Conservation (phyloP, 1,140 invertebrate genomes). For the Drosophila takahashii region DNA sequence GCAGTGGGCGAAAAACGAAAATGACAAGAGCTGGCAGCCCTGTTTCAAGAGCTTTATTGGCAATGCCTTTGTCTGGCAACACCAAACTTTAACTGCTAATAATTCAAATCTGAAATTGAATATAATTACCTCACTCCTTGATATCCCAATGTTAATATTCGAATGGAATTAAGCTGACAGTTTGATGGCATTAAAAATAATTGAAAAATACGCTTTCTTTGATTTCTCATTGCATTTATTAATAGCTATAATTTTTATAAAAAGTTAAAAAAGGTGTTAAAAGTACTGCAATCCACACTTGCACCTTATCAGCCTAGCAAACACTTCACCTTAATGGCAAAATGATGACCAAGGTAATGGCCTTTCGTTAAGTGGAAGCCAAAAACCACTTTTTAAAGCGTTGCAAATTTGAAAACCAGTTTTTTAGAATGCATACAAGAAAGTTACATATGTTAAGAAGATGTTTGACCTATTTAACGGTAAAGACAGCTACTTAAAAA, state of each 20-base stretch:
- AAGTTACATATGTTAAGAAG: conserved; percentile 2
- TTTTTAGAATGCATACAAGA: background rate
- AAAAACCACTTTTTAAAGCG: background rate
- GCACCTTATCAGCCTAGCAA: conserved; percentile 20
- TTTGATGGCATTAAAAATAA: background rate
- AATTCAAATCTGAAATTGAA: background rate
- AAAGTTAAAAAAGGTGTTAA: background rate
- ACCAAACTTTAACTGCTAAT: background rate
- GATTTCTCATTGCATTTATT: background rate
- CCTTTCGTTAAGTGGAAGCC: conserved; percentile 20
- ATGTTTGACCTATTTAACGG: conserved; percentile 20
- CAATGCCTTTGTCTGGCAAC: background rate
- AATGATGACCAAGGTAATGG: conserved; percentile 19
- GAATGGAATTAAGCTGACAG: background rate
- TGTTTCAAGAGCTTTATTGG: background rate
- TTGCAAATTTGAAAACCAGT: conserved; percentile 12
- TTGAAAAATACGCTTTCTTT: no score
- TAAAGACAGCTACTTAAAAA: conserved; percentile 16
- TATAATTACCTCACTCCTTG: no score
- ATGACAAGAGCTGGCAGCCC: conserved; percentile 4
- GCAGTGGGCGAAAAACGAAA: background rate
- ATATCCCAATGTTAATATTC: no score
- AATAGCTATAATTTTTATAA: background rate
- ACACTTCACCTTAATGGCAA: conserved; percentile 26
- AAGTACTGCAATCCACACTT: background rate